Conservation (phyloP, 2,113 vertebrate species). For the Corythornis cristatus region DNA sequence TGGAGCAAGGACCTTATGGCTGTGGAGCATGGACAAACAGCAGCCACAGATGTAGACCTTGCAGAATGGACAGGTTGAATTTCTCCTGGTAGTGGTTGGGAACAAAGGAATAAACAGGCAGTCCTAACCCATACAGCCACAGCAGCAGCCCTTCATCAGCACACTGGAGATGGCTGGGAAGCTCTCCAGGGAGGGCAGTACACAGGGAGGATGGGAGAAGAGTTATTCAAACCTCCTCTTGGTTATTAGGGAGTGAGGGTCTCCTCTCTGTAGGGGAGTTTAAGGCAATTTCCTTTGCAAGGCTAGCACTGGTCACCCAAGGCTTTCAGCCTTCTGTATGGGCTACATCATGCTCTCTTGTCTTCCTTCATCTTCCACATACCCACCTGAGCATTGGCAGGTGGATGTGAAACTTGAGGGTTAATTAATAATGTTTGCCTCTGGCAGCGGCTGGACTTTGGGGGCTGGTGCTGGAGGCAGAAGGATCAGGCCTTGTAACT, state of each 20-base stretch:
- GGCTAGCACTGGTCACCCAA: not conserved
- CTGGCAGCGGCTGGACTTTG: fast-evolving
- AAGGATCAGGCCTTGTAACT: not conserved
- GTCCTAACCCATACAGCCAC: not conserved
- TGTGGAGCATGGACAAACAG: fast-evolving
- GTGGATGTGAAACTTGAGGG: not conserved
- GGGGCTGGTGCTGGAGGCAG: not conserved
- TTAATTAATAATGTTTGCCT: not conserved
- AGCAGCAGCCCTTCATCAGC: not conserved
- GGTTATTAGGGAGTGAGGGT: not conserved
- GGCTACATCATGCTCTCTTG: not conserved
- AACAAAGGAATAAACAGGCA: not conserved
- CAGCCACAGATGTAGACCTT: fast-evolving
- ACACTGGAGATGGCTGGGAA: not conserved
- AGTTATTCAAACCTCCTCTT: not conserved
- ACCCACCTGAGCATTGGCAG: fast-evolving
- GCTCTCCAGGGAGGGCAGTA: not conserved
- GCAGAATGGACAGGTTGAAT: not conserved
- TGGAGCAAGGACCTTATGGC: fast-evolving
- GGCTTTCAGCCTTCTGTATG: not conserved
- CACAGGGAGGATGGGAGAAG: not conserved
- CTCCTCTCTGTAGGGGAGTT: not conserved
- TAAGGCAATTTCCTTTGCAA: not conserved
- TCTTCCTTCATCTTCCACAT: not conserved
- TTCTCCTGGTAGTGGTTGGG: not conserved